These are phyloP conservation scores for Miichthys miiuy DNA, from an alignment of 2,797 vertebrate genomes.

Conservation along the genomic window DNA sequence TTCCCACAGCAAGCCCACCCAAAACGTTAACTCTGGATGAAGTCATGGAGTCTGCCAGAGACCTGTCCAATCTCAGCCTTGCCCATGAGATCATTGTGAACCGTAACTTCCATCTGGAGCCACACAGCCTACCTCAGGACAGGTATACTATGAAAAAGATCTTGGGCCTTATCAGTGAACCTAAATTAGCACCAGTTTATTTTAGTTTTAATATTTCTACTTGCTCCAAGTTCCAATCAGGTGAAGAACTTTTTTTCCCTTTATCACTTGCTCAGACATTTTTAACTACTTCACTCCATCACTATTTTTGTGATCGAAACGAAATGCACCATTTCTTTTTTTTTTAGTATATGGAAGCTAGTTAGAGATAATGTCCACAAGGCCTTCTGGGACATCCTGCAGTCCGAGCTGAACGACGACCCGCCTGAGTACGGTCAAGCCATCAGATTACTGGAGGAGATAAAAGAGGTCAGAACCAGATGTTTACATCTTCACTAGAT, in stretches of 20 bases:
- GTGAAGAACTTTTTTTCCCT: no score
- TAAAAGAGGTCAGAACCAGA: constrained; percentile 88
- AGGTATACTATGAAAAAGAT: constrained; percentile 79
- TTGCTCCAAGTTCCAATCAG: no score
- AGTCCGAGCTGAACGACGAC: constrained; percentile 90
- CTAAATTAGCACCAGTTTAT: not conserved
- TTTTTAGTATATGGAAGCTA: constrained; percentile 86
- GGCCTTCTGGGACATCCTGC: constrained; percentile 94
- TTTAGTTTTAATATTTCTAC: no score
- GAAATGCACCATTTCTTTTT: not conserved
- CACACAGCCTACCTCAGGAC: constrained; percentile 84
- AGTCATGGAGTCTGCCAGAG: constrained; percentile 90
- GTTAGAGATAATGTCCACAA: constrained; percentile 92
- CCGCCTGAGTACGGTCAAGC: constrained; percentile 93
- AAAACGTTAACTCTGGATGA: constrained; percentile 90
- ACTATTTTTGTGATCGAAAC: not conserved
- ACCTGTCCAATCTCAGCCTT: constrained; percentile 89
- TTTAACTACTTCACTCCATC: no score
- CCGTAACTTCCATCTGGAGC: constrained; percentile 87
- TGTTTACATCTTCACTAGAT: not conserved
- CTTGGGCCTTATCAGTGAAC: not conserved
- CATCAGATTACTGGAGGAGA: constrained; percentile 93
- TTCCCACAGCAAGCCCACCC: constrained; percentile 90
- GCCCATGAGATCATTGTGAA: constrained; percentile 94
- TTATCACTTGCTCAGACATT: no score